Evolutionary conservation across 2,888 invertebrate species (phyloP).

Genomic region (Athrips mouffetella): DNA sequence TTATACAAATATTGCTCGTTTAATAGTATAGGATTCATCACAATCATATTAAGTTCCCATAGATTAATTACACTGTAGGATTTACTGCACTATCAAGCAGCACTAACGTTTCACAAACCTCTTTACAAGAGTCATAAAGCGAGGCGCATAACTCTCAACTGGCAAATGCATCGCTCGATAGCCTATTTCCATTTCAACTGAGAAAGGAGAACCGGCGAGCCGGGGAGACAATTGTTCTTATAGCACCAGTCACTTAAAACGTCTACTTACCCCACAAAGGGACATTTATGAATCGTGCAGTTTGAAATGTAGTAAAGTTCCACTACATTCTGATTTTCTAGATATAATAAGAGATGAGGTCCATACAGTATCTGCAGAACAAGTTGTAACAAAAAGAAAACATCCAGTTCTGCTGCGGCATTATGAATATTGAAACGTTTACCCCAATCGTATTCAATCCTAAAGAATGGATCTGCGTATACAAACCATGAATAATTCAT

Average conservation of each 20-base stretch:
- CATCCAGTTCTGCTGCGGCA: neutral
- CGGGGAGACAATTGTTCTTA: constrained; percentile 63
- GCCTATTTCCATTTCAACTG: constrained; percentile 61
- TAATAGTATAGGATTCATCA: too few relatives aligned
- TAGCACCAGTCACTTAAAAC: constrained; percentile 60
- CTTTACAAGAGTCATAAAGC: constrained; percentile 16
- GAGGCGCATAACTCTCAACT: constrained; percentile 21
- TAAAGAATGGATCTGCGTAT: neutral
- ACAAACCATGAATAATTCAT: constrained; percentile 12
- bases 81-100: too few relatives aligned
- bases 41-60: too few relatives aligned
- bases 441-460: constrained; percentile 6
- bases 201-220: too few relatives aligned
- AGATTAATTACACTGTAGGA: too few relatives aligned
- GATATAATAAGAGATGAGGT: neutral
- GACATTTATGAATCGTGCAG: constrained; percentile 39
- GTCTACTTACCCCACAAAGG: constrained; percentile 63
- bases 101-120: neutral
- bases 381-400: neutral
- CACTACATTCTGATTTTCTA: neutral
- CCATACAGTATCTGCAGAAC: too few relatives aligned
- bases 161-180: constrained; percentile 38
- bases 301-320: constrained; percentile 10
- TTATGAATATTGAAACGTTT: constrained; percentile 8
- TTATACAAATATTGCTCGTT: too few relatives aligned